phyloP scores from a whole-genome alignment of 2,888 invertebrate genomes.

The Drosophila emarginata region DNA sequence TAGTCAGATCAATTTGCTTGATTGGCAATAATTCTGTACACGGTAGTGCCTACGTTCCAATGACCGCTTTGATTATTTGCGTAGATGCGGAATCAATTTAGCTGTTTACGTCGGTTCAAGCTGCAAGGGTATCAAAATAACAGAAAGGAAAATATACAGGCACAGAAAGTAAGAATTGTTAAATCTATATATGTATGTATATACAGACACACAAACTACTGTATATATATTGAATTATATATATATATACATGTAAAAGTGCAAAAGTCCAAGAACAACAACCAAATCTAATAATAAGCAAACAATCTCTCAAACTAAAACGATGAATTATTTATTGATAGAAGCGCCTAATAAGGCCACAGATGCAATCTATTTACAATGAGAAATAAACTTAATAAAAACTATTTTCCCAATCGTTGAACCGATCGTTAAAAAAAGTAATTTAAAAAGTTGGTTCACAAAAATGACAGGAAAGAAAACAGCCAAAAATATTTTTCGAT shows the following conservation, averaged over 20 bases:
- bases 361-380: slow-evolving; percentile 70
- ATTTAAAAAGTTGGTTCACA: slow-evolving; percentile 12
- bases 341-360: slow-evolving; percentile 50
- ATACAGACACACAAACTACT: slow-evolving; percentile 20
- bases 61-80: no score
- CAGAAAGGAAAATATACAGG: slow-evolving; percentile 10
- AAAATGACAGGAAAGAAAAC: slow-evolving; percentile 10
- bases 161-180: slow-evolving; percentile 10
- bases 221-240: no score
- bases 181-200: slow-evolving; percentile 7
- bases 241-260: slow-evolving; percentile 33
- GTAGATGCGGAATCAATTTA: no score
- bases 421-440: slow-evolving; percentile 1
- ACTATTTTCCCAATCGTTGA: slow-evolving; percentile 14
- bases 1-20: no score
- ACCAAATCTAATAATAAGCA: slow-evolving; percentile 30
- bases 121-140: not conserved
- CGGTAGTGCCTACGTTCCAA: no score
- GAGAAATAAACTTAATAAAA: slow-evolving; percentile 11
- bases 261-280: slow-evolving; percentile 64
- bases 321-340: slow-evolving; percentile 59
- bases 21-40: no score
- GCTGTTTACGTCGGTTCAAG: no score
- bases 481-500: slow-evolving; percentile 68
- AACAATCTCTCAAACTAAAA: slow-evolving; percentile 20